Conservation (phyloP, 2,797 vertebrate genomes). For the Thamnophis elegans region DNA sequence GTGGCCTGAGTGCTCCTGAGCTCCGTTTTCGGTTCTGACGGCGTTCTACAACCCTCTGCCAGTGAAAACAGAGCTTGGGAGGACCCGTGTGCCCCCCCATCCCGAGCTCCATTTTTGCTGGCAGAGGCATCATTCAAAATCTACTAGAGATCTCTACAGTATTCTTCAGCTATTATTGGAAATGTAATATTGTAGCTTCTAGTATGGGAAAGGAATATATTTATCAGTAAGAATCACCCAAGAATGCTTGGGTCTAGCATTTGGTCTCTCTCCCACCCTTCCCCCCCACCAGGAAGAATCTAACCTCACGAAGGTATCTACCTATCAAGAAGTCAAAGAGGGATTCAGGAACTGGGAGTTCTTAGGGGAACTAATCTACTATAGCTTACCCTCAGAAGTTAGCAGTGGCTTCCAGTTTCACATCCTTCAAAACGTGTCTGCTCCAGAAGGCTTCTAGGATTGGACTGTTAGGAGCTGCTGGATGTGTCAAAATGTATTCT, state of each 20-base stretch:
- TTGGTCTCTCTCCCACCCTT: neutral
- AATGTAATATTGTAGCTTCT: neutral
- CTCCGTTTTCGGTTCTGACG: too few relatives aligned
- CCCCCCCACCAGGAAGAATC: neutral
- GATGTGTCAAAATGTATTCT: neutral
- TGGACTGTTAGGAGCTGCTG: neutral
- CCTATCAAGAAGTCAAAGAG: neutral
- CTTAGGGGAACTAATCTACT: neutral
- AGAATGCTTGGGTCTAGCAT: neutral
- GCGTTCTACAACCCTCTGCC: too few relatives aligned
- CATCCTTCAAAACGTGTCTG: neutral
- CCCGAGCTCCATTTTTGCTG: too few relatives aligned
- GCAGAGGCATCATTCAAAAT: neutral
- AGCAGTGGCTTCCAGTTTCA: neutral
- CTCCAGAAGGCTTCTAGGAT: neutral
- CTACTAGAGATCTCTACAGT: neutral
- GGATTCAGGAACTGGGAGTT: neutral
- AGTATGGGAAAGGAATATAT: neutral
- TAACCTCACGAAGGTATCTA: neutral
- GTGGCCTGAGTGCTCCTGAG: too few relatives aligned
- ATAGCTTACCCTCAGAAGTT: neutral
- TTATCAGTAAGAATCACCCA: neutral
- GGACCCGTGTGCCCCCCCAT: too few relatives aligned
- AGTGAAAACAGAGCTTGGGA: too few relatives aligned
- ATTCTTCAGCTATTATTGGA: neutral